phyloP scores from a whole-genome alignment of 2,113 vertebrate genomes.

The Scartelaos histophorus region DNA sequence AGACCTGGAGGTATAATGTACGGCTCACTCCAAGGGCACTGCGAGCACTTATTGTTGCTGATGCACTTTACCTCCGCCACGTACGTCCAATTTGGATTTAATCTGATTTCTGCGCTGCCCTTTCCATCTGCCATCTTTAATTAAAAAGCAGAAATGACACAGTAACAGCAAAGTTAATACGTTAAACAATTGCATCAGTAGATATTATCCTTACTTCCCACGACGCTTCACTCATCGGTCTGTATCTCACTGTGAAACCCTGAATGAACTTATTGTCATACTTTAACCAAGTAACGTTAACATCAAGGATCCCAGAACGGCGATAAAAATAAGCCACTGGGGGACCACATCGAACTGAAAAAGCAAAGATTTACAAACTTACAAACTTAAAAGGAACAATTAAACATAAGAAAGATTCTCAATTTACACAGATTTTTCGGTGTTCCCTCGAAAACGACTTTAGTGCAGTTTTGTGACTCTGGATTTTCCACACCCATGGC shows the following conservation, averaged over 20 bases:
- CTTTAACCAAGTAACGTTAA: slow-evolving; percentile 50
- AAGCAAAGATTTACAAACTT: not conserved
- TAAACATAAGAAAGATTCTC: not conserved
- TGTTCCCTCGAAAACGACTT: slow-evolving; percentile 49
- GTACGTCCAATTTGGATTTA: slow-evolving; percentile 60
- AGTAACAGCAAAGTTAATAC: too few relatives aligned
- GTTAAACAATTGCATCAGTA: not conserved
- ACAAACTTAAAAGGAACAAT: not conserved
- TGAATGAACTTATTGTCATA: not conserved
- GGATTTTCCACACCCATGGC: slow-evolving; percentile 48
- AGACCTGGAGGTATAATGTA: slow-evolving; percentile 64
- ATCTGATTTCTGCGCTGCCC: slow-evolving; percentile 9
- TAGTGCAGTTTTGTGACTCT: slow-evolving; percentile 45
- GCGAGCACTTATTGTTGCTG: slow-evolving; percentile 19
- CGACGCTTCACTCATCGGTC: not conserved
- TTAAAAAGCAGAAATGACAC: not conserved
- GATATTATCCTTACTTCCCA: slow-evolving; percentile 64
- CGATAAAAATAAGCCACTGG: slow-evolving; percentile 50
- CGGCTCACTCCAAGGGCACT: slow-evolving; percentile 56
- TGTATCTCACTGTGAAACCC: slow-evolving; percentile 55
- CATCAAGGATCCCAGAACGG: slow-evolving; percentile 34
- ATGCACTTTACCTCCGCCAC: slow-evolving; percentile 59
- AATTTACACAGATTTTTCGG: slow-evolving; percentile 50
- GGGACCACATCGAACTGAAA: slow-evolving; percentile 67
- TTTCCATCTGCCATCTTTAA: slow-evolving; percentile 7